Percentiles rank a stretch among this genome's conserved stretches.
Conservation (phyloP, 2,888 invertebrate genomes). For the Pyrrhia umbra region DNA sequence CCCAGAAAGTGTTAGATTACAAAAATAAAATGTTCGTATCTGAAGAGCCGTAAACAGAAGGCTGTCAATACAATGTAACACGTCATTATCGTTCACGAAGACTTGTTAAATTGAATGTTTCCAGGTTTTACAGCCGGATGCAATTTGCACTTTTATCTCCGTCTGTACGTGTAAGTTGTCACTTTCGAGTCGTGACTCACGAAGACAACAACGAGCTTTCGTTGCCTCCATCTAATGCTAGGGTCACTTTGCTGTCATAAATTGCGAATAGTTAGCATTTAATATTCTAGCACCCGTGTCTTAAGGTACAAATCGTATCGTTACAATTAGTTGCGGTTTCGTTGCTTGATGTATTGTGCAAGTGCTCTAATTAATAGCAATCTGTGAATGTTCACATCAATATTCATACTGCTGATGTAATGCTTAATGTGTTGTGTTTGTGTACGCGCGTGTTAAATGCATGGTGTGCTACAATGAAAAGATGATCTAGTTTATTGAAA, state of each 20-base stretch:
- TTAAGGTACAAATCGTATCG: slow-evolving; percentile 48
- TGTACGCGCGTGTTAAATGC: slow-evolving; percentile 18
- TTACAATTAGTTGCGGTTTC: slow-evolving; percentile 30
- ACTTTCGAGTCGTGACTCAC: slow-evolving; percentile 85
- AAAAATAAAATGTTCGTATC: background rate
- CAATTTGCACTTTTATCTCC: slow-evolving; percentile 66
- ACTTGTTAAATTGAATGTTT: slow-evolving; percentile 46
- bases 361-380: slow-evolving; percentile 55
- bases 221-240: slow-evolving; percentile 69
- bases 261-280: slow-evolving; percentile 71
- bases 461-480: background rate
- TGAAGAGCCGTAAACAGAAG: slow-evolving; percentile 22
- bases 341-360: slow-evolving; percentile 46
- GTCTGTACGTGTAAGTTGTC: slow-evolving; percentile 78
- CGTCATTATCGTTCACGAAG: slow-evolving; percentile 30
- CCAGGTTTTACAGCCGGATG: slow-evolving; percentile 65
- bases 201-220: slow-evolving; percentile 77
- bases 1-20: background rate
- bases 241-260: slow-evolving; percentile 72
- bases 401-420: slow-evolving; percentile 45
- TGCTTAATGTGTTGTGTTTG: slow-evolving; percentile 21
- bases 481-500: slow-evolving; percentile 29
- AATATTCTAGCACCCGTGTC: slow-evolving; percentile 65
- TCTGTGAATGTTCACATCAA: slow-evolving; percentile 40
- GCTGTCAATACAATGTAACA: slow-evolving; percentile 33